These are phyloP conservation scores for Acanthiza pusilla DNA, from an alignment of 2,797 vertebrate species.

Conservation along the genomic window DNA sequence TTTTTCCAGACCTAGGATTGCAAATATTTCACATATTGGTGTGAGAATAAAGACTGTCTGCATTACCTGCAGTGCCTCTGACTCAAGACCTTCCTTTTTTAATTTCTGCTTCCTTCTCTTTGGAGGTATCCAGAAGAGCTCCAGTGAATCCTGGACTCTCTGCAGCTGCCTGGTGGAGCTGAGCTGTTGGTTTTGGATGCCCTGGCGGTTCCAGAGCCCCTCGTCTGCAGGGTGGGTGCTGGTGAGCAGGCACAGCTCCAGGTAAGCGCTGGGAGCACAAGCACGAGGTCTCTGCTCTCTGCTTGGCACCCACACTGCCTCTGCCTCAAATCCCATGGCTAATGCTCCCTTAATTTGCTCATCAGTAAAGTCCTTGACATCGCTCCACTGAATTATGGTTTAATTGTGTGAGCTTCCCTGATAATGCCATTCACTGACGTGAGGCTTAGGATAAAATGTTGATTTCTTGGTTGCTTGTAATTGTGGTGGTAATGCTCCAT, in stretches of 20 bases:
- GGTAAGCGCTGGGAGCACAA: background rate
- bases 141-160: background rate
- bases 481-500: background rate
- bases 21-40: background rate
- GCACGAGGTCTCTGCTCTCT: background rate
- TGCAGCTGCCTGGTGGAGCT: background rate
- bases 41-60: background rate
- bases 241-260: background rate
- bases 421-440: background rate
- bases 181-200: background rate
- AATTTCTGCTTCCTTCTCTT: background rate
- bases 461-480: background rate
- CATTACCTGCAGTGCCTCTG: background rate
- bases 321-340: background rate
- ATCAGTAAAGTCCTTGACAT: background rate
- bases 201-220: background rate
- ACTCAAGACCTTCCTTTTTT: background rate
- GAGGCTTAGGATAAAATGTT: background rate
- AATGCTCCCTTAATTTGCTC: conserved; percentile 10
- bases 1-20: background rate
- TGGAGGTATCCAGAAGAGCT: background rate
- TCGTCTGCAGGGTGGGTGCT: background rate
- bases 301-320: background rate
- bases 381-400: background rate
- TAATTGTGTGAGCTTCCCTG: background rate